Conservation (phyloP, 2,797 vertebrate genomes). For the Enteromius afrohamiltoni region DNA sequence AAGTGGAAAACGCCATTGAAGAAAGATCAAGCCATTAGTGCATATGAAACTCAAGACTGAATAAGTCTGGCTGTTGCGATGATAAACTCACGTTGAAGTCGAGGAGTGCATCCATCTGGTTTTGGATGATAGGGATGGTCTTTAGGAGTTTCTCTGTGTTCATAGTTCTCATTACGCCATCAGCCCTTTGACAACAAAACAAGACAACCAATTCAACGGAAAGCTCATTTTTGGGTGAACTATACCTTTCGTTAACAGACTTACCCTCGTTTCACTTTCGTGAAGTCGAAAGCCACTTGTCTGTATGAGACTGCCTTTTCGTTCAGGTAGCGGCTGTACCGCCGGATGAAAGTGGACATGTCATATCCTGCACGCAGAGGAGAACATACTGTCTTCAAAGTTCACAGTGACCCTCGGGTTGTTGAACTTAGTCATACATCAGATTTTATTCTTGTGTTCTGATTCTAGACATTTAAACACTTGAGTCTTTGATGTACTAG, state of each 20-base stretch:
- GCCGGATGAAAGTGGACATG: slow-evolving; percentile 93
- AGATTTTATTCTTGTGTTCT: neutral
- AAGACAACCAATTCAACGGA: neutral
- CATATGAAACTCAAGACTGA: neutral
- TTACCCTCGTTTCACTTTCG: slow-evolving; percentile 98
- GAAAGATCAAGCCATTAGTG: neutral
- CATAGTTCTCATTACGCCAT: slow-evolving; percentile 96
- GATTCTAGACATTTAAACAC: neutral
- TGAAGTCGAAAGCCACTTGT: slow-evolving; percentile 97
- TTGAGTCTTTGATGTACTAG: neutral
- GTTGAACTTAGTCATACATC: slow-evolving; percentile 3
- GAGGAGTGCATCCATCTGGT: slow-evolving; percentile 95
- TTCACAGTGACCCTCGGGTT: neutral
- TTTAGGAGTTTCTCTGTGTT: slow-evolving; percentile 95
- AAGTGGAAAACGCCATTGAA: neutral
- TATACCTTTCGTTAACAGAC: slow-evolving; percentile 45
- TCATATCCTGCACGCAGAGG: slow-evolving; percentile 84
- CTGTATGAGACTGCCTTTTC: slow-evolving; percentile 97
- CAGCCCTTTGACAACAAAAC: slow-evolving; percentile 76
- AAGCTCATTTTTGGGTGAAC: neutral
- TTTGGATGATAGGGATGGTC: slow-evolving; percentile 94
- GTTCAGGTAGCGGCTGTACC: slow-evolving; percentile 94
- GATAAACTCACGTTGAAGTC: slow-evolving; percentile 87
- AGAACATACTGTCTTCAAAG: neutral
- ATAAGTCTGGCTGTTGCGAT: neutral